These are phyloP conservation scores for Lontra canadensis DNA, from an alignment of 2,113 vertebrate genomes.

Conservation along the genomic window DNA sequence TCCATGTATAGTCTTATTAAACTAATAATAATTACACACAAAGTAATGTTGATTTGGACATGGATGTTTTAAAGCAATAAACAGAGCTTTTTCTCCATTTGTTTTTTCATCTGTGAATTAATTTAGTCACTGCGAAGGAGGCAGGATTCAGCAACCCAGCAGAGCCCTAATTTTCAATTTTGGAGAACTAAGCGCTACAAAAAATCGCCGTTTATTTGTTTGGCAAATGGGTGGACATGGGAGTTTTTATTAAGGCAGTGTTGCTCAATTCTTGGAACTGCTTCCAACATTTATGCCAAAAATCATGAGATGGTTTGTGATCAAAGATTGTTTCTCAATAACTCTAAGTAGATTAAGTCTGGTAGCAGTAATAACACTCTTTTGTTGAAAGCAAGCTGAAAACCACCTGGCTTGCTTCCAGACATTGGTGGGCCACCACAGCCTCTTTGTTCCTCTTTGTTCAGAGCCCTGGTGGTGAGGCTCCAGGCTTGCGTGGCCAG, in stretches of 20 bases:
- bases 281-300: neutral
- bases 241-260: neutral
- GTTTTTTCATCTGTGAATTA: neutral
- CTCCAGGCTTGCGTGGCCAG: neutral
- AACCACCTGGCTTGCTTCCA: neutral
- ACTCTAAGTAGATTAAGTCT: neutral
- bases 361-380: neutral
- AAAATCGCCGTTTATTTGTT: neutral
- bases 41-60: neutral
- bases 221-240: neutral
- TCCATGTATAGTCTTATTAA: neutral
- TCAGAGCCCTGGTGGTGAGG: neutral
- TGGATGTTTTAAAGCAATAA: neutral
- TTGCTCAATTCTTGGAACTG: neutral
- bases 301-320: neutral
- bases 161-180: neutral
- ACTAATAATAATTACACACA: neutral
- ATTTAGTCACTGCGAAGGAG: neutral
- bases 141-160: neutral
- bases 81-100: neutral
- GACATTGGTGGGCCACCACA: neutral
- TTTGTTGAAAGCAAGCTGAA: neutral
- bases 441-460: neutral
- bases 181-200: neutral
- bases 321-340: neutral